Base-by-base conservation (phyloP, 1,140 invertebrate genomes). In the Atta texana region DNA sequence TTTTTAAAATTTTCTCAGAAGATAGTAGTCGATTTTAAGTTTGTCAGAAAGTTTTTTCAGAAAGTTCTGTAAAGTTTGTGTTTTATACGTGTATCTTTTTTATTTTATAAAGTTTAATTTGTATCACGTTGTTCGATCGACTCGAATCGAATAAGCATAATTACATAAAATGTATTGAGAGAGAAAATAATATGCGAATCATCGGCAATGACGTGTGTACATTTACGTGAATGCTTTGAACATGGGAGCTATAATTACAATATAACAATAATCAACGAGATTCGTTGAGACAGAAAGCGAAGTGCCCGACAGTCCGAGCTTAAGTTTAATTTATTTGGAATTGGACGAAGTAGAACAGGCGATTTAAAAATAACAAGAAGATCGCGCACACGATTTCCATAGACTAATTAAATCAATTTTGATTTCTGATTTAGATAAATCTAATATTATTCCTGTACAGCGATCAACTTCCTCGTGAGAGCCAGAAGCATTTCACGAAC, bases 121-220 rank as follows among this genome's bases (percentile, higher is more conserved):
- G 39, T 69, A 39, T 74, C 8, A 3, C 39, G 24, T 2, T 72
- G n/a, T 78, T 90, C 85, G 78, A 87, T 89, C 80, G 61, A 87
- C 3, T 89, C 39, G 76, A 87, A 75, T 44, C 31, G 75, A 59
- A 66, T 76, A 81, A 64, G 3, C 44, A 44, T 84, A 74, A 88
- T 89, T 68, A 88, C 87, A 92, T 88, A 90, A 91, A 51, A 91
- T 28, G 1, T 66, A 39, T n/a, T 34, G 4, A n/a, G 75, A 8
- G n/a, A 24, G 53, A 21, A 16, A 71, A 85, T 86, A 87, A 88
- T 71, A 44, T 78, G 76, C 82, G 66, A 87, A 90, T 93, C 81
- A 91, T 88, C 69, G 84, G 87, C 91, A 92, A 92, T 89, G 88
- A 92, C 82, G 89, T 77, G 63, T 93, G 92, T 93, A 92, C 87